Base-by-base conservation (phyloP, 2,888 invertebrate species). In the Lacanobia wlatinum region DNA sequence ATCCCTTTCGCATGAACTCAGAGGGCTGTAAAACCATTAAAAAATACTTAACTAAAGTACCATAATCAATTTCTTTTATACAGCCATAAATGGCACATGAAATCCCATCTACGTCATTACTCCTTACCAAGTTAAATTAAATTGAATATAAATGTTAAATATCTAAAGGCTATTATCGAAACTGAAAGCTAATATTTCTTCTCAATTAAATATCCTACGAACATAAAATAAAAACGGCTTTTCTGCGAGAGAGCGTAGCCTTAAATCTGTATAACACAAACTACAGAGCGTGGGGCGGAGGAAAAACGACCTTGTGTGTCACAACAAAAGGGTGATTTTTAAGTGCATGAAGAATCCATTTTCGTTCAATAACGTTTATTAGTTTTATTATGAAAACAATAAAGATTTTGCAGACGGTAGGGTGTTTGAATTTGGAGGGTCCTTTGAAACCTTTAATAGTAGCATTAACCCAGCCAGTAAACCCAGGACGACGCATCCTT, bases 121-220 rank as follows among this genome's bases (percentile, higher is more conserved):
- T 76, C 46, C 23, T 14, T 59, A 14, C 59, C 7, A 55, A 63
- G 21, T 80, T 62, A 76, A 83, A 77, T 83, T 60, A 64, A 80
- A 83, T 73, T 70, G 43, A 76, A 70, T 50, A 58, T 80, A 66
- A 77, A 77, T 68, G 61, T 72, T 62, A 66, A 70, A 67, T 63
- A 69, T 66, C 64, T 64, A 64, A 68, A 65, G 59, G 38, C 55
- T 73, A 73, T 73, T 65, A 80, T 72, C 58, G 48, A 59, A 72
- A 72, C 62, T 65, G 64, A 84, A 84, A 82, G 62, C 72, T 72
- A 84, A 84, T 84, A 83, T 84, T 84, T 71, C 69, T 67, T 61
- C 73, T 62, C 67, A 80, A 84, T 78, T 75, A 73, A 79, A 76
- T 70, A 72, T 52, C 12, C 48, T 18, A 28, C 38, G 40, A 48